Percentiles rank a stretch among this genome's conserved stretches.
Evolutionary conservation across 2,888 invertebrate genomes (phyloP).

Genomic region (Tipula helvola): DNA sequence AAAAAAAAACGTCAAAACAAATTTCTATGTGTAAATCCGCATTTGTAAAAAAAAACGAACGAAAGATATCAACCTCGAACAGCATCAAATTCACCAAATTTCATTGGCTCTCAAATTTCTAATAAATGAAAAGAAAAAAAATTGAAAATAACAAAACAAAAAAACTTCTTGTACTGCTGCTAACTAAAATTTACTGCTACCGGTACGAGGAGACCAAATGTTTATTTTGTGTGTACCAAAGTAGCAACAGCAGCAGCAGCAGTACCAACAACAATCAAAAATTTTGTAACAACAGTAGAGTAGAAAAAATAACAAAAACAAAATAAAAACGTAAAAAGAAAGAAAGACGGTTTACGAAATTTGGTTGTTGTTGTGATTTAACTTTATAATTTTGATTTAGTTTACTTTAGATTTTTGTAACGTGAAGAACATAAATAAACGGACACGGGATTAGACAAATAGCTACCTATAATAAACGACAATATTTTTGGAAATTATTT

Average conservation of each 20-base stretch:
- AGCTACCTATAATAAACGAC: background rate
- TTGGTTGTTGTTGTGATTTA: background rate
- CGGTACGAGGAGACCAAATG: background rate
- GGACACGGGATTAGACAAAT: background rate
- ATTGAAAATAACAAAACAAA: background rate
- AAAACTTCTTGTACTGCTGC: background rate
- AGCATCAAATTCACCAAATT: background rate
- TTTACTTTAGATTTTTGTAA: slow-evolving; percentile 6
- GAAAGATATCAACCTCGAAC: background rate
- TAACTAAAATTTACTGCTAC: background rate
- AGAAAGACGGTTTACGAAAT: background rate
- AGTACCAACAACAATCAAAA: background rate
- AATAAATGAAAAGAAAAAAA: background rate
- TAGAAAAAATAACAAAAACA: background rate
- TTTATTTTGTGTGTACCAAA: background rate
- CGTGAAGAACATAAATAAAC: background rate
- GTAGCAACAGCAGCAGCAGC: background rate
- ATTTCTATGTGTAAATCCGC: too few relatives aligned
- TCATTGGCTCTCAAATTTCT: background rate
- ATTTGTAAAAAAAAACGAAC: too few relatives aligned
- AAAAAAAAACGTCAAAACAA: background rate
- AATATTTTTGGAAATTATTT: background rate
- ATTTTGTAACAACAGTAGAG: background rate
- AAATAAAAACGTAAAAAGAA: background rate
- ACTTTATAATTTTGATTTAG: slow-evolving; percentile 5